A percentile compares a stretch with the other conserved stretches of the same genome.
These are phyloP conservation scores for Leptopilina myrica DNA, from an alignment of 2,888 invertebrate genomes.

Conservation along the genomic window DNA sequence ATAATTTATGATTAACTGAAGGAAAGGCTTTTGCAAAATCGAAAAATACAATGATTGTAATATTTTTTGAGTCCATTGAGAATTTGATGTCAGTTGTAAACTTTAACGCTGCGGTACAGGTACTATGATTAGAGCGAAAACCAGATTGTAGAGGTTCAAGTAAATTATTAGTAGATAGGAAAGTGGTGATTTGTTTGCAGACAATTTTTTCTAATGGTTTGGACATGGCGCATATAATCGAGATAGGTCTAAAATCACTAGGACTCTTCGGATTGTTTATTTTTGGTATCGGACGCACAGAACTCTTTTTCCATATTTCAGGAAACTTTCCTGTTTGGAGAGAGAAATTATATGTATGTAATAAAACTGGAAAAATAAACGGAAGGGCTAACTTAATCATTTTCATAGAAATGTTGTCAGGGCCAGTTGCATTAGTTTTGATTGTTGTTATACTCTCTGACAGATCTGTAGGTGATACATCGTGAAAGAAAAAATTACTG, in stretches of 20 bases:
- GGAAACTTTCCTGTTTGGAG: not conserved
- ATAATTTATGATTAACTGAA: too few species aligned
- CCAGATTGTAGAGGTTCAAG: too few species aligned
- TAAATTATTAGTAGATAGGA: too few species aligned
- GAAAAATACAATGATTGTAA: too few species aligned
- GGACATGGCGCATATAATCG: not conserved
- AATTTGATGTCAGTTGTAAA: too few species aligned
- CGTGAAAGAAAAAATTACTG: not conserved
- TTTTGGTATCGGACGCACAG: not conserved
- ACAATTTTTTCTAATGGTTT: not conserved
- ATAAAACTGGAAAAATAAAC: not conserved
- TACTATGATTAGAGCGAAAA: too few species aligned
- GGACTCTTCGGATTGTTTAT: not conserved
- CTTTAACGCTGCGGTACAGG: too few species aligned
- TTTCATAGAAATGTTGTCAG: not conserved
- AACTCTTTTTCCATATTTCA: not conserved
- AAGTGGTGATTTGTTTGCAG: too few species aligned
- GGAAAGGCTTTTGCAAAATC: too few species aligned
- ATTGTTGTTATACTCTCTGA: not conserved
- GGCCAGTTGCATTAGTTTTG: not conserved
- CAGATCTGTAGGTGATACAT: not conserved
- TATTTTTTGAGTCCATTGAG: too few species aligned
- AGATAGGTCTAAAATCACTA: not conserved
- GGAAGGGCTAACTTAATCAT: not conserved
- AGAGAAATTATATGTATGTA: not conserved